Evolutionary conservation across 2,888 invertebrate species (phyloP), one percentile per base, ranked within the genome.

Genomic region (Lordiphosa fenestrarum): DNA sequence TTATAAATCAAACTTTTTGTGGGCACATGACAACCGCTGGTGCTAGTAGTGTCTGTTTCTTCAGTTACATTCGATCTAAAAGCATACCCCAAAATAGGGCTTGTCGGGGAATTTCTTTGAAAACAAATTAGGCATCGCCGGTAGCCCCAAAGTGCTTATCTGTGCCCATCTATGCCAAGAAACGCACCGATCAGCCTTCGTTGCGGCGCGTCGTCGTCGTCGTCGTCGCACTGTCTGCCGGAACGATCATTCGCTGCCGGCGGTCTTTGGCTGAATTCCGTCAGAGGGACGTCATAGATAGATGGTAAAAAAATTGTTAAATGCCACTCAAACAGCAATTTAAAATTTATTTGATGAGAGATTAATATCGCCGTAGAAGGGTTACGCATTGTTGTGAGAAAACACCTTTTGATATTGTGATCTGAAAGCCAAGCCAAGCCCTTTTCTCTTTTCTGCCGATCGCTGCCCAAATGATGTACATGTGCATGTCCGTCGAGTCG

Each of bases 341-440:
- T 69, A 61, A 66, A 82, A 82, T 84, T 82, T 78, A 76, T 84
- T 70, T 82, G 76, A 84, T 76, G 73, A 67, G 74, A 84, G 84
- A 82, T 84, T 82, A 71, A 78, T 68, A 71, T 82, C 84, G 68
- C 54, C 13, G 51, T 56, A 64, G 64, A 70, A 73, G 83, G 76
- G 73, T 83, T 76, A 83, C 73, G 69, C 76, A 71, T 67, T 69
- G 30, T 30, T 30, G 30, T 30, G 30, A 30, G 30, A 30, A 30
- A 30, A 30, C 69, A 71, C 74, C 82, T 69, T 74, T 75, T 66
- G 72, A 15, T 15, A 52, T 53, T 12, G 9, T 23, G 42, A 42
- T 42, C 42, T 19, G 19, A 19, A 40, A 15, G 25, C 25, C 15
- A 15, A 19, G 19, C 19, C 30, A 30, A 30, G 30, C 30, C 30